Percentiles rank a stretch among this genome's conserved stretches.
phyloP scores from a whole-genome alignment of 1,140 invertebrate species.

The Sarcophaga peregrina region DNA sequence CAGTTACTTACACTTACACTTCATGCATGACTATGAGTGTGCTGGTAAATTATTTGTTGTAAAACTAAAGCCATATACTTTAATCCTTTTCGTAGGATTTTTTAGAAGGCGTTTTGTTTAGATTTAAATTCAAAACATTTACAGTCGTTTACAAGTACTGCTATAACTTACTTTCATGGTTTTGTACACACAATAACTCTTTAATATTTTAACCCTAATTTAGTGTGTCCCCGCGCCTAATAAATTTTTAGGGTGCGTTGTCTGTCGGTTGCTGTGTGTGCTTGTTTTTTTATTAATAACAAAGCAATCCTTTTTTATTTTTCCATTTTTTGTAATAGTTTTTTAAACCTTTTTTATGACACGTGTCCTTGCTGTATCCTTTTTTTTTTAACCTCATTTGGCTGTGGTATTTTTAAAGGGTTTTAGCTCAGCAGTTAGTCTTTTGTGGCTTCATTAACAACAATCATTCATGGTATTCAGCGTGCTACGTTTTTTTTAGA shows the following conservation, averaged over 20 bases:
- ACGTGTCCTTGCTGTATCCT: slow-evolving; percentile 28
- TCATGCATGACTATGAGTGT: too few relatives aligned
- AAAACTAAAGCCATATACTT: not conserved
- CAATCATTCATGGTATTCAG: slow-evolving; percentile 28
- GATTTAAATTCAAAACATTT: slow-evolving; percentile 35
- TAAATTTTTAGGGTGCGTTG: not conserved
- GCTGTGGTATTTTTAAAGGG: slow-evolving; percentile 21
- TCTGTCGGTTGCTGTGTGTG: not conserved
- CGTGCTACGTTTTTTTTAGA: slow-evolving; percentile 6
- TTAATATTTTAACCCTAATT: slow-evolving; percentile 12
- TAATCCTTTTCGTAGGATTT: slow-evolving; percentile 30
- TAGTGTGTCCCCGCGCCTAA: not conserved
- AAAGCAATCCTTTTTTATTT: slow-evolving; percentile 28
- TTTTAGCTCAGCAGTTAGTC: not conserved
- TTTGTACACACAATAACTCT: not conserved
- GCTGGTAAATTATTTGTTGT: not conserved
- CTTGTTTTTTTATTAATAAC: not conserved
- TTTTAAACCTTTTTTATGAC: slow-evolving; percentile 35
- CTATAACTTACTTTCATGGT: not conserved
- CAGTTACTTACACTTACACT: not conserved
- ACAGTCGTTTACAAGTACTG: not conserved
- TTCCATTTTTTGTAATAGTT: not conserved
- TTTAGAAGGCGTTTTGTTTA: slow-evolving; percentile 28
- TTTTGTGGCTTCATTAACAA: not conserved
- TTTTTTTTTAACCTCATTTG: slow-evolving; percentile 26